Percentiles rank a stretch among this genome's conserved stretches.
phyloP scores from a whole-genome alignment of 2,113 vertebrate species.

The Craseonycteris thonglongyai region DNA sequence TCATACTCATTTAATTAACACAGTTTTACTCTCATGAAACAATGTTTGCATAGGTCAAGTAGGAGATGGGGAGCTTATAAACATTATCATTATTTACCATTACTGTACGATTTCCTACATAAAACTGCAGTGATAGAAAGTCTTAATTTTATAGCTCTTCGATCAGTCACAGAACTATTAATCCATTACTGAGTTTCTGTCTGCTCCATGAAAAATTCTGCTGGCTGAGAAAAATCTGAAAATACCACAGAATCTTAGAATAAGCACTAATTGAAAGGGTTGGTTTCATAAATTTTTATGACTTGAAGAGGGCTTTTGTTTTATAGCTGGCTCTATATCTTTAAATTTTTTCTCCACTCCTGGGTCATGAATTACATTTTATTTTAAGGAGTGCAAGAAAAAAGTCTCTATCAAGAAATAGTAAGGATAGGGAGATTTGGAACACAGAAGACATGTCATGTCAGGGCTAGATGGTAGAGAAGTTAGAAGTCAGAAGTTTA shows the following conservation, averaged over 20 bases:
- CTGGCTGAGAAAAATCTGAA: neutral
- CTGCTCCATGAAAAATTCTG: neutral
- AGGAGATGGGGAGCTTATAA: neutral
- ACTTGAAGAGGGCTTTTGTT: neutral
- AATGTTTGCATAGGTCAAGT: neutral
- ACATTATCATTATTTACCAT: neutral
- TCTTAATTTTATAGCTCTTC: constrained; percentile 1
- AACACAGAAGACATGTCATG: neutral
- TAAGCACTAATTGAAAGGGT: neutral
- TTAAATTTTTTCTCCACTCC: neutral
- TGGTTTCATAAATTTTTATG: constrained; percentile 15
- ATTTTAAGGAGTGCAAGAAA: neutral
- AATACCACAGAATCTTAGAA: neutral
- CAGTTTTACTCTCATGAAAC: neutral
- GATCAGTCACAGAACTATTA: constrained; percentile 29
- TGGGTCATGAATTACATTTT: neutral
- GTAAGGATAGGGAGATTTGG: neutral
- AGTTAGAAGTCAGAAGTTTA: neutral
- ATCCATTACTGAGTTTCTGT: constrained; percentile 12
- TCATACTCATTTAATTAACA: neutral
- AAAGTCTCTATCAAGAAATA: neutral
- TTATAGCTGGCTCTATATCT: neutral
- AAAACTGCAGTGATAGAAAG: constrained; percentile 10
- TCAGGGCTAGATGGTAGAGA: neutral
- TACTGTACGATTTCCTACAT: neutral